Percentiles rank a stretch among this genome's conserved stretches.
phyloP scores from a whole-genome alignment of 2,888 invertebrate species.

The Capitulum mitella region DNA sequence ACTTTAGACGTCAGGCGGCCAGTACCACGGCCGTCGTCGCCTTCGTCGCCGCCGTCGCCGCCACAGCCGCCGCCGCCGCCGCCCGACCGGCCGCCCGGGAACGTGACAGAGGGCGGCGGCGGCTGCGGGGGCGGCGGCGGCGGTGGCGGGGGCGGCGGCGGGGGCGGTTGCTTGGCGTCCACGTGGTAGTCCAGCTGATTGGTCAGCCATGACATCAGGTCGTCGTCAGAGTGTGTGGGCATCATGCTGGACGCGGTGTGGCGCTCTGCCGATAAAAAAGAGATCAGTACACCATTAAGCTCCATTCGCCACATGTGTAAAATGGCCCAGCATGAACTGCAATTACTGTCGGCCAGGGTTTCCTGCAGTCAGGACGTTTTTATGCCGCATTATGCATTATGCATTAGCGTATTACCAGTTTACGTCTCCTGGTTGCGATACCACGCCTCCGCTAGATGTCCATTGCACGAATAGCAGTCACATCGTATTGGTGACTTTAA shows the following conservation, averaged over 20 bases:
- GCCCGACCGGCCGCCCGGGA: neutral
- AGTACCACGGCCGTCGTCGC: neutral
- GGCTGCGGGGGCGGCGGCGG: neutral
- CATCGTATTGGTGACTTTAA: too few relatives aligned
- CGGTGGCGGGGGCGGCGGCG: neutral
- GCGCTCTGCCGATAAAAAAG: too few relatives aligned
- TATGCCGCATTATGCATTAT: too few relatives aligned
- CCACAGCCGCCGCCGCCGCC: neutral
- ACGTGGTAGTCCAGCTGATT: slow-evolving; percentile 10
- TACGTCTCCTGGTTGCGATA: too few relatives aligned
- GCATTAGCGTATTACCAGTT: too few relatives aligned
- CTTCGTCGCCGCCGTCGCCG: neutral
- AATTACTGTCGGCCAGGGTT: too few relatives aligned
- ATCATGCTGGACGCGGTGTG: neutral
- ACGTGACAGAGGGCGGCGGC: neutral
- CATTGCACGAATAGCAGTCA: too few relatives aligned
- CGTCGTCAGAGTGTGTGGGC: slow-evolving; percentile 1
- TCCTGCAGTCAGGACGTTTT: too few relatives aligned
- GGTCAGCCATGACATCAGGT: slow-evolving; percentile 21
- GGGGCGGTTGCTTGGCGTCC: slow-evolving; percentile 3
- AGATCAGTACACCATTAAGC: too few relatives aligned
- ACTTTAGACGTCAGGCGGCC: neutral
- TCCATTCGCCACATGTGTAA: too few relatives aligned
- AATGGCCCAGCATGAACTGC: too few relatives aligned
- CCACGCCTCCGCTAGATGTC: too few relatives aligned